Conservation (phyloP, 2,113 vertebrate genomes). For the Eidolon helvum region DNA sequence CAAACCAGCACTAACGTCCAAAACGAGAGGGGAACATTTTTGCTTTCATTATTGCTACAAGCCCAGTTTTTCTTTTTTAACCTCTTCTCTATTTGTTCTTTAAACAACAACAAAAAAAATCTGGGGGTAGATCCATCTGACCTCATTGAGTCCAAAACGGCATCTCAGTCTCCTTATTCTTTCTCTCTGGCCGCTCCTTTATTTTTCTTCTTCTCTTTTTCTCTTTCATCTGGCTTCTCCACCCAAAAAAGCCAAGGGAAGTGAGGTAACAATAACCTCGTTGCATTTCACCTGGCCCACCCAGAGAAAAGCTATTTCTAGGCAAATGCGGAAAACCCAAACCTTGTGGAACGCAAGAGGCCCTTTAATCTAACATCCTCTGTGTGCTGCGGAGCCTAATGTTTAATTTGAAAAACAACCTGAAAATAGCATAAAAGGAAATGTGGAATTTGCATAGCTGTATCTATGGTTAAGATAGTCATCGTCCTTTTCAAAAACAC, state of each 20-base stretch:
- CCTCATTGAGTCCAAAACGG: not conserved
- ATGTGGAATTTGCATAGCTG: slow-evolving; percentile 82
- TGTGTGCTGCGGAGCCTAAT: slow-evolving; percentile 78
- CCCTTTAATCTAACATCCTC: slow-evolving; percentile 84
- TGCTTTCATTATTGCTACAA: not conserved
- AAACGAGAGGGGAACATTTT: not conserved
- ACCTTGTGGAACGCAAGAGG: slow-evolving; percentile 63
- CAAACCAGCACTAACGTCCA: not conserved
- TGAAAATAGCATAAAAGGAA: slow-evolving; percentile 87
- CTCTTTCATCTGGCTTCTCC: slow-evolving; percentile 72
- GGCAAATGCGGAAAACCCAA: slow-evolving; percentile 78
- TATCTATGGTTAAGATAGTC: slow-evolving; percentile 81
- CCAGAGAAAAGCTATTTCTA: slow-evolving; percentile 84
- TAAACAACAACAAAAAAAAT: not conserved
- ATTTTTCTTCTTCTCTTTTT: slow-evolving; percentile 53
- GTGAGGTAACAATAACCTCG: slow-evolving; percentile 72
- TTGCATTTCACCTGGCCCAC: slow-evolving; percentile 84
- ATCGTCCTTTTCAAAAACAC: slow-evolving; percentile 78
- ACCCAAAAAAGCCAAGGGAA: slow-evolving; percentile 70
- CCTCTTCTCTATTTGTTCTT: slow-evolving; percentile 8
- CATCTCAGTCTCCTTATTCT: slow-evolving; percentile 8
- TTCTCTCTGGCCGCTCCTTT: not conserved
- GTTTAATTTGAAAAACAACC: slow-evolving; percentile 82
- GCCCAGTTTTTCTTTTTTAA: not conserved
- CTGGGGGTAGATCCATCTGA: slow-evolving; percentile 2